Evolutionary conservation across 2,888 invertebrate species (phyloP), one percentile per base, ranked within the genome.

Genomic region (Shargacucullia verbasci): DNA sequence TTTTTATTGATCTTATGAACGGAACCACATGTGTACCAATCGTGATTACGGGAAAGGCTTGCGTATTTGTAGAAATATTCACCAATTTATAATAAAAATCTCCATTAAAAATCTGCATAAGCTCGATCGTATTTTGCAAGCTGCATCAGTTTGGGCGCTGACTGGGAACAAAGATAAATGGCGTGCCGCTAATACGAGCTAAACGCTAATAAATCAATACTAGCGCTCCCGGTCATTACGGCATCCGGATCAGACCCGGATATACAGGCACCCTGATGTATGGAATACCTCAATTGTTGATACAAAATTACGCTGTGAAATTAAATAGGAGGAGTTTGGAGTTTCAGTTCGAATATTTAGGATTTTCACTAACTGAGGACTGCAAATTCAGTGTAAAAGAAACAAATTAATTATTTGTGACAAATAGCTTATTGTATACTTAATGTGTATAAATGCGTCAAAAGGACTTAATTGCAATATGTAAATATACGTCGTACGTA

Each of bases 161-260:
- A 67, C 46, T 59, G 63, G 52, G 57, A 63, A 58, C 56, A 52
- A 59, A 72, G 73, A 75, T 73, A 73, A 73, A 75, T 57, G 59
- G 68, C 44, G 56, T 47, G 63, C 56, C 57, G 57, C 65, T 73
- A 63, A 86, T 85, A 79, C 78, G 70, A 77, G 79, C 79, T 86
- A 84, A 86, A 80, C 79, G 81, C 70, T 80, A 80, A 84, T 86
- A 87, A 86, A 87, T 88, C 87, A 87, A 87, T 87, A 85, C 77
- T 71, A 49, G 58, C 52, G 59, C 52, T 52, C 64, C 64, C 62
- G 70, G 74, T 76, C 76, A 80, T 79, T 82, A 81, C 69, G 46
- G 48, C 20, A 47, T 25, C 71, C 65, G 69, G 71, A 71, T 78
- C 71, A 75, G 70, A 73, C 59, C 49, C 71, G 68, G 66, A 59